These are phyloP conservation scores for Epinephelus moara DNA, from an alignment of 2,113 vertebrate species.

Conservation along the genomic window DNA sequence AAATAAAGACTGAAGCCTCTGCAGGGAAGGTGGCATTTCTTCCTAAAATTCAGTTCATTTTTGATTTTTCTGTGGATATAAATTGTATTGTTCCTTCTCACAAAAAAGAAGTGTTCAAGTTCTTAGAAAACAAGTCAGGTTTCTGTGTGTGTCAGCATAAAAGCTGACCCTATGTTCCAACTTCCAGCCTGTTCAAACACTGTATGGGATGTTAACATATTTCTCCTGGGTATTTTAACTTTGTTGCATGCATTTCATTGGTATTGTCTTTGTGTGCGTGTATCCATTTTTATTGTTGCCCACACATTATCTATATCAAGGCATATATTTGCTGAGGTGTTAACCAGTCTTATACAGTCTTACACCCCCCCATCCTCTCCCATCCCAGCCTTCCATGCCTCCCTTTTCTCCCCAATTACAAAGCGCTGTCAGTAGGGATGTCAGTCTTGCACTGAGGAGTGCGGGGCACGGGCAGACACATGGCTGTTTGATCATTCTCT, in stretches of 20 bases:
- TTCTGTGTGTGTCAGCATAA: not conserved
- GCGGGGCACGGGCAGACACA: slow-evolving; percentile 48
- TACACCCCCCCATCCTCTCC: not conserved
- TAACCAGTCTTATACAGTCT: not conserved
- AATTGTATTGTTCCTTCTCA: not conserved
- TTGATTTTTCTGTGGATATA: not conserved
- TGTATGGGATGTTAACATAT: not conserved
- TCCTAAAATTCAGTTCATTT: not conserved
- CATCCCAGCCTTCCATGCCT: slow-evolving; percentile 14
- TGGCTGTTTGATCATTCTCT: slow-evolving; percentile 77
- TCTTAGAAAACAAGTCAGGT: not conserved
- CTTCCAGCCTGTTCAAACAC: not conserved
- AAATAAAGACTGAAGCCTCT: slow-evolving; percentile 13
- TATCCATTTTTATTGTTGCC: not conserved
- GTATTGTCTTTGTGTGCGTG: not conserved
- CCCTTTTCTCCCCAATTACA: slow-evolving; percentile 63
- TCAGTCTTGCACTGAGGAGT: slow-evolving; percentile 55
- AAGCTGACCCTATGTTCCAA: not conserved
- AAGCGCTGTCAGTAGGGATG: slow-evolving; percentile 64
- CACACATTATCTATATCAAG: slow-evolving; percentile 10
- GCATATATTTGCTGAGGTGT: slow-evolving; percentile 14
- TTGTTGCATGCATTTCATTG: not conserved
- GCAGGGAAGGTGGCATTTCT: slow-evolving; percentile 26
- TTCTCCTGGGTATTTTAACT: not conserved
- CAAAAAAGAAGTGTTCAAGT: not conserved